phyloP scores from a whole-genome alignment of 2,797 vertebrate species.

The Falco berigora region DNA sequence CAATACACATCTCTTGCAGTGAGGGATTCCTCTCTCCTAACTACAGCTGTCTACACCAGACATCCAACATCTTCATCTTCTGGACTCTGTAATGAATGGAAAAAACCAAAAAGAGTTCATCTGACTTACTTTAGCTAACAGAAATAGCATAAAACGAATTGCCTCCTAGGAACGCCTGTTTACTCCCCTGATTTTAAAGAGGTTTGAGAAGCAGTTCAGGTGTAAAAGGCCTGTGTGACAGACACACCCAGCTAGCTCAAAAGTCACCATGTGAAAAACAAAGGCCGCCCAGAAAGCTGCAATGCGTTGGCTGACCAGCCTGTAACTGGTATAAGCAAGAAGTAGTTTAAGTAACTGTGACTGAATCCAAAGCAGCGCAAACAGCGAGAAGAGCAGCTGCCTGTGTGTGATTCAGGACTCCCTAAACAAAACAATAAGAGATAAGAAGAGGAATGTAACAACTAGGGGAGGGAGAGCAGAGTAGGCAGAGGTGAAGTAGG shows the following conservation, averaged over 20 bases:
- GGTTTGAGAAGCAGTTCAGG: neutral
- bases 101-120: neutral
- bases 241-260: neutral
- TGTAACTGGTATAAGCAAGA: neutral
- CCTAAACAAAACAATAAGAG: neutral
- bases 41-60: neutral
- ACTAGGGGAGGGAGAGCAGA: neutral
- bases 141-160: neutral
- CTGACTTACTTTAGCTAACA: neutral
- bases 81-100: rapidly evolving
- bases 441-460: neutral
- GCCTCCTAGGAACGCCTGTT: neutral
- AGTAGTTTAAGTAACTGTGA: neutral
- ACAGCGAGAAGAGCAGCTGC: neutral
- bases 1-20: neutral
- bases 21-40: neutral
- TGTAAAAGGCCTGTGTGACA: neutral
- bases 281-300: neutral
- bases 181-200: neutral
- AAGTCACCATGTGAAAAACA: neutral
- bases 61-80: neutral
- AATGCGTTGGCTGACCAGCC: neutral
- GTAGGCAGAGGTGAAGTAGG: neutral
- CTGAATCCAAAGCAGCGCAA: neutral
- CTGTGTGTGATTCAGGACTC: neutral